Conservation (phyloP, 2,113 vertebrate species). For the Scophthalmus maximus region DNA sequence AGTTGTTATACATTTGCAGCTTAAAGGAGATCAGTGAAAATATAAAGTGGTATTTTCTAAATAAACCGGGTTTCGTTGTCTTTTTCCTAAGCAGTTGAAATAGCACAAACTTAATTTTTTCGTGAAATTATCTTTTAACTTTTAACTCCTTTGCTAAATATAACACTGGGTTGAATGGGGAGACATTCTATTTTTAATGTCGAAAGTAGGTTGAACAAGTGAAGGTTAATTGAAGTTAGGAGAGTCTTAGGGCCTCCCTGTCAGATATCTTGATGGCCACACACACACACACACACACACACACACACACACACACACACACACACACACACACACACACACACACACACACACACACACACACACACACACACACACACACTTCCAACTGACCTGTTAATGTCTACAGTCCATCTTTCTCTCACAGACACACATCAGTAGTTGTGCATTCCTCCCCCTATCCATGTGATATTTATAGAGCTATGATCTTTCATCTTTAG, state of each 20-base stretch:
- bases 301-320: constrained; percentile 4
- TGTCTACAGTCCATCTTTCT: constrained; percentile 38
- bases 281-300: background rate
- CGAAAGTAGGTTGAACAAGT: constrained; percentile 66
- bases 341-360: constrained; percentile 17
- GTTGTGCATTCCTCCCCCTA: constrained; percentile 41
- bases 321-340: constrained; percentile 17
- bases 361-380: constrained; percentile 13
- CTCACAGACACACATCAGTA: constrained; percentile 20
- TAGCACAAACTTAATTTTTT: background rate
- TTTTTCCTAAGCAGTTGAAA: background rate
- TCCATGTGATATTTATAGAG: constrained; percentile 71
- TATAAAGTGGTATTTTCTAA: background rate
- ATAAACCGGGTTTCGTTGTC: background rate
- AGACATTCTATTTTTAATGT: constrained; percentile 63
- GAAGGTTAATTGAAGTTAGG: constrained; percentile 74
- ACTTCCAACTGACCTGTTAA: constrained; percentile 46
- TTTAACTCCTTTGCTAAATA: constrained; percentile 43
- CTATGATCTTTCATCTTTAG: constrained; percentile 55
- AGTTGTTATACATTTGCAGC: background rate
- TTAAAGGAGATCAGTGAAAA: background rate
- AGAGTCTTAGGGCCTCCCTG: constrained; percentile 41
- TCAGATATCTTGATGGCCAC: constrained; percentile 43
- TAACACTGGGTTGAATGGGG: constrained; percentile 47
- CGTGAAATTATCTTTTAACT: constrained; percentile 27